Evolutionary conservation across 2,888 invertebrate species (phyloP).

Genomic region (Tanytarsus gracilentus): DNA sequence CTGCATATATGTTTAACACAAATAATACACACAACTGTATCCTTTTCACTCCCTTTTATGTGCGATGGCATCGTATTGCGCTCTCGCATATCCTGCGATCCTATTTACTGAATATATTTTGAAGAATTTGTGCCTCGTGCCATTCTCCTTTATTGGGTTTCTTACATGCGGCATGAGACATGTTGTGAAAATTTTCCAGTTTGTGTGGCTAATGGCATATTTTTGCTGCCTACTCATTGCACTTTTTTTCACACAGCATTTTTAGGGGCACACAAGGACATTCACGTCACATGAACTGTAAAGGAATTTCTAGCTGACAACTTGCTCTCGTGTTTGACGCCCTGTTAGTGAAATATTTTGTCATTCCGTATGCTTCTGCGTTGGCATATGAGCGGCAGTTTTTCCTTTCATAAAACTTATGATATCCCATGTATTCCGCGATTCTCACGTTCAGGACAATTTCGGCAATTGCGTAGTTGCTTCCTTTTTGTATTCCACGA

Average conservation of each 20-base stretch:
- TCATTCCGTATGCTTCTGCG: constrained; percentile 12
- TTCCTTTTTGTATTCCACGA: too few relatives aligned
- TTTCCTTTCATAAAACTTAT: not conserved
- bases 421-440: not conserved
- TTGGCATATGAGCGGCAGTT: not conserved
- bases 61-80: too few relatives aligned
- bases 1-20: not conserved
- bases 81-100: constrained; percentile 18
- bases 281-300: not conserved
- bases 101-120: constrained; percentile 25
- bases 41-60: not conserved
- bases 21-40: not conserved
- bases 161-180: constrained; percentile 22
- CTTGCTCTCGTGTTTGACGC: constrained; percentile 19
- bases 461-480: too few relatives aligned
- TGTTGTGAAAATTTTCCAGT: not conserved
- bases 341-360: constrained; percentile 25
- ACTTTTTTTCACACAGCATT: not conserved
- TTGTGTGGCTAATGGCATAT: not conserved
- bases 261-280: not conserved
- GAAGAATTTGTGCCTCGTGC: constrained; percentile 29
- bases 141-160: constrained; percentile 28
- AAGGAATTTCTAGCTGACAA: not conserved
- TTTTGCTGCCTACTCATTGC: not conserved
- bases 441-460: too few relatives aligned